Percentiles rank a stretch among this genome's conserved stretches.
Conservation (phyloP, 2,113 vertebrate genomes). For the Callorhinus ursinus region DNA sequence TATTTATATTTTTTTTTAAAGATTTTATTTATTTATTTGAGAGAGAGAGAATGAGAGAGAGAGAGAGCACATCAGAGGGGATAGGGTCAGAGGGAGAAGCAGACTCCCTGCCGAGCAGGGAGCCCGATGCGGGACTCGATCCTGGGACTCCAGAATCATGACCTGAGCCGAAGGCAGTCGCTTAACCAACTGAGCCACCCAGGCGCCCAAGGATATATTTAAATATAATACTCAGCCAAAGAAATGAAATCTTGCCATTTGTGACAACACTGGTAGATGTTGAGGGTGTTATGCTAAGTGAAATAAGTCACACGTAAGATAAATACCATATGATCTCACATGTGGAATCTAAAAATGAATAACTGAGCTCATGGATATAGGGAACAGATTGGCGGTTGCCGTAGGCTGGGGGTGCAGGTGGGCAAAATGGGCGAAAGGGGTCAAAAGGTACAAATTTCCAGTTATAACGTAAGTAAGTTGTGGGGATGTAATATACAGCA, state of each 20-base stretch:
- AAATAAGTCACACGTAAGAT: not conserved
- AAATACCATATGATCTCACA: not conserved
- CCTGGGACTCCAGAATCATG: no score
- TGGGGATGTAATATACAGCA: not conserved
- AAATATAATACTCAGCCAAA: not conserved
- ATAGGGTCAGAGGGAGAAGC: no score
- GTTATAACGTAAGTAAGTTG: not conserved
- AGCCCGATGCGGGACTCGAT: no score
- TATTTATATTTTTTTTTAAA: no score
- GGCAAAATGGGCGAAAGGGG: not conserved
- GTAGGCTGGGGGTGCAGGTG: not conserved
- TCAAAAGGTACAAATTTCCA: not conserved
- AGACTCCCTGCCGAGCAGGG: no score
- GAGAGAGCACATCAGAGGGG: no score
- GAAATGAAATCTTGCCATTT: not conserved
- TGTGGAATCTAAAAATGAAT: not conserved
- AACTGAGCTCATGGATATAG: not conserved
- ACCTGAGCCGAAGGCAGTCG: no score
- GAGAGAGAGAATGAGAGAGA: no score
- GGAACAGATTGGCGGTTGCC: not conserved
- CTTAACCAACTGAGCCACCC: no score
- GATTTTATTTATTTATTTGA: no score
- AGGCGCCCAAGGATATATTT: not conserved
- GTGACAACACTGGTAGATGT: not conserved
- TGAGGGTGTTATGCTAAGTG: not conserved